Evolutionary conservation across 1,140 invertebrate species (phyloP).

Genomic region (Drosophila baimaii): DNA sequence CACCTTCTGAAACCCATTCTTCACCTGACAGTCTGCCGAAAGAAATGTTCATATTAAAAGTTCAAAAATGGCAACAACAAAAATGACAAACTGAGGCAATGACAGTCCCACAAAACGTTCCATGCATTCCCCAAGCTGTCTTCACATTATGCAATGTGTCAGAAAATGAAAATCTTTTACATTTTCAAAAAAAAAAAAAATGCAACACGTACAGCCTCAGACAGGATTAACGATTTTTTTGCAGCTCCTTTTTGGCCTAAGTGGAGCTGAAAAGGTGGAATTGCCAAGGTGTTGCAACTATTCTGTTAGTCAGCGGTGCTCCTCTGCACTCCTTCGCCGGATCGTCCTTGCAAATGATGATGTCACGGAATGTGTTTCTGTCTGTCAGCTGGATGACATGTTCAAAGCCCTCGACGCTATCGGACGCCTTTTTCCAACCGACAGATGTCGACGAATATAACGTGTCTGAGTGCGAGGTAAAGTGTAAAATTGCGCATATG

Average conservation of each 20-base stretch:
- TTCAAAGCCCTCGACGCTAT: conserved; percentile 18
- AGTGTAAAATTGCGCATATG: conserved; percentile 36
- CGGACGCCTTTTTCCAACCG: conserved; percentile 19
- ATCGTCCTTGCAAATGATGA: conserved; percentile 15
- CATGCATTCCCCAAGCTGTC: conserved; percentile 1
- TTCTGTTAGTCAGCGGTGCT: conserved; percentile 6
- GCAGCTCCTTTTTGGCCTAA: conserved; percentile 4
- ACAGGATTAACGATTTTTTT: conserved; percentile 8
- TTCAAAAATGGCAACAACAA: neutral
- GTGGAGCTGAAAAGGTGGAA: conserved; percentile 11
- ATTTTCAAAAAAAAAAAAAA: too few relatives aligned
- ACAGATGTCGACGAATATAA: conserved; percentile 27
- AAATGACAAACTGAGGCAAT: conserved; percentile 2
- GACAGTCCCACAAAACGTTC: conserved; percentile 18
- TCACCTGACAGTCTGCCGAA: neutral
- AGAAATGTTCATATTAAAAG: conserved; percentile 9
- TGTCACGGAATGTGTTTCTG: conserved; percentile 23
- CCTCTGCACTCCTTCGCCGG: neutral
- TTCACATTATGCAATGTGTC: conserved; percentile 6
- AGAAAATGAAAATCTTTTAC: conserved; percentile 13
- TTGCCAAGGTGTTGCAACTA: conserved; percentile 23
- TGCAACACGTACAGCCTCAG: too few relatives aligned
- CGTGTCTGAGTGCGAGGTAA: conserved; percentile 15
- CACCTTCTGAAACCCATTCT: neutral
- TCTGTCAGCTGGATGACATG: conserved; percentile 16